These are phyloP conservation scores for Ptychobarbus kaznakovi DNA, from an alignment of 2,797 vertebrate genomes.

Conservation along the genomic window DNA sequence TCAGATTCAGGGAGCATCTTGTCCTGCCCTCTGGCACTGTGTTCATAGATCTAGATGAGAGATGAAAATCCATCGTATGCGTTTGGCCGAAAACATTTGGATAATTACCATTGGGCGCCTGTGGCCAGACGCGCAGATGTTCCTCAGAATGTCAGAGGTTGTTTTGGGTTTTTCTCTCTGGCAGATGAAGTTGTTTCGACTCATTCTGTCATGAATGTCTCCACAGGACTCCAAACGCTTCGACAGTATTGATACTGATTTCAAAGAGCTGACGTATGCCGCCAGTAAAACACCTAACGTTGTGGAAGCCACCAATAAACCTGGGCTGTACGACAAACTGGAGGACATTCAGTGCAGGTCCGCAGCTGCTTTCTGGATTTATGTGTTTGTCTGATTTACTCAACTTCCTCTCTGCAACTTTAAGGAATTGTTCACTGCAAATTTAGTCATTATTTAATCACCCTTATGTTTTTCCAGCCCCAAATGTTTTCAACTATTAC, in stretches of 20 bases:
- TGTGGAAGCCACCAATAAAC: constrained; percentile 88
- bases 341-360: constrained; percentile 91
- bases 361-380: constrained; percentile 77
- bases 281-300: constrained; percentile 88
- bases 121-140: constrained; percentile 71
- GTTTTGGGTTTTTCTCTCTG: constrained; percentile 47
- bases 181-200: constrained; percentile 53
- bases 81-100: constrained; percentile 39
- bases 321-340: constrained; percentile 84
- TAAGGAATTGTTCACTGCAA: not conserved
- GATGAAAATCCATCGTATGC: constrained; percentile 52
- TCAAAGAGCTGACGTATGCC: constrained; percentile 85
- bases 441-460: not conserved
- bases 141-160: constrained; percentile 66
- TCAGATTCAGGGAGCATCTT: constrained; percentile 47
- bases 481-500: not conserved
- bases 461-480: not conserved
- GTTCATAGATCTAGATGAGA: constrained; percentile 51
- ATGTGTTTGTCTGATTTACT: constrained; percentile 77
- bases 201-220: constrained; percentile 64
- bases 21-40: constrained; percentile 48
- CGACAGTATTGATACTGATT: constrained; percentile 89
- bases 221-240: constrained; percentile 90
- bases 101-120: constrained; percentile 46
- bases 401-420: not conserved